These are phyloP conservation scores for Cotesia vestalis DNA, from an alignment of 1,140 invertebrate species.

Conservation along the genomic window DNA sequence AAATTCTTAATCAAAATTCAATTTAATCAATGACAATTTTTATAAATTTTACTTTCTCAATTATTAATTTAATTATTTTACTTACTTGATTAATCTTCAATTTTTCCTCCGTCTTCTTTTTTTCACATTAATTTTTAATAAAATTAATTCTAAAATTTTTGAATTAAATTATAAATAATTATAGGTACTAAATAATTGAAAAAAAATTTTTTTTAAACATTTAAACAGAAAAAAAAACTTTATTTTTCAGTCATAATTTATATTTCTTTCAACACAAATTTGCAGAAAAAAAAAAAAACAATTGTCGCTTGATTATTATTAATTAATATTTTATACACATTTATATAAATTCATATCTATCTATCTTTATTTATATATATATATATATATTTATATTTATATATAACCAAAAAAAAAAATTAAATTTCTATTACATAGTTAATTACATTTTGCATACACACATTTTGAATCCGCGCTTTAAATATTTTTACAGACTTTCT, in stretches of 20 bases:
- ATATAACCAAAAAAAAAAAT: slow-evolving; percentile 1
- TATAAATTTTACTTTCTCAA: too few relatives aligned
- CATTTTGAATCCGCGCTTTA: slow-evolving; percentile 12
- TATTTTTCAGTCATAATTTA: slow-evolving; percentile 57
- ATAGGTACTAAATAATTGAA: slow-evolving; percentile 12
- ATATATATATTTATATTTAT: slow-evolving; percentile 12
- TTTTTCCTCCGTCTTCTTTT: too few relatives aligned
- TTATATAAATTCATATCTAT: slow-evolving; percentile 6
- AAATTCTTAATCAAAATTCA: too few relatives aligned
- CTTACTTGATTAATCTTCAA: too few relatives aligned
- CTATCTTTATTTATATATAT: slow-evolving; percentile 20
- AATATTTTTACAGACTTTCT: slow-evolving; percentile 8
- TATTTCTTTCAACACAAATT: slow-evolving; percentile 45
- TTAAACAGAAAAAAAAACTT: slow-evolving; percentile 52
- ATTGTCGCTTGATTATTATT: neutral
- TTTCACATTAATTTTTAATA: too few relatives aligned
- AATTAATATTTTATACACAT: too few relatives aligned
- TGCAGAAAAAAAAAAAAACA: slow-evolving; percentile 32
- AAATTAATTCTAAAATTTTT: neutral
- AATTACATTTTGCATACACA: slow-evolving; percentile 29
- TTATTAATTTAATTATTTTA: too few relatives aligned
- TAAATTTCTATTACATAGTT: slow-evolving; percentile 7
- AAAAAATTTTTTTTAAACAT: slow-evolving; percentile 48
- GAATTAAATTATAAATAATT: neutral
- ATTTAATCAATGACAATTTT: too few relatives aligned